Evolutionary conservation across 2,797 vertebrate species (phyloP), one percentile per base, ranked within the genome.

Genomic region (Melanotaenia maccullochi): DNA sequence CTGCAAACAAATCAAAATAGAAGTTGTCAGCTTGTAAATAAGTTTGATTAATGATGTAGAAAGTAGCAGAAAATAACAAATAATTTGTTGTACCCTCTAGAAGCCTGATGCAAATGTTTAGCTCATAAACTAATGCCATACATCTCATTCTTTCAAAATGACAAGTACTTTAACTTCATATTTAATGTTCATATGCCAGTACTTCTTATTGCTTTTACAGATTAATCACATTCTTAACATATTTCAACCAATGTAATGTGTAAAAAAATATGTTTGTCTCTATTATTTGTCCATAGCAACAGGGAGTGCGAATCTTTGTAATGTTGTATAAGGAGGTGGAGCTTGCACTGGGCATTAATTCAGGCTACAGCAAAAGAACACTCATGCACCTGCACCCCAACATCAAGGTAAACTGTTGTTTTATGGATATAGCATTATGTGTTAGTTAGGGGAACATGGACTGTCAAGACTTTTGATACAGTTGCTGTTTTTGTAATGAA

Each of bases 291-390:
- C 65, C 84, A 77, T 88, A 99, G 98, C 96, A 97, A 97, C 96
- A 98, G 87, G 98, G 98, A 1, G 97, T 99, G 80, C 94, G 87
- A 49, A 94, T 99, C 80, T 99, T 98, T 87, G 90, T 99, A 42
- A 99, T 99, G 96, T 85, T 99, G 68, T 99, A 99, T 84, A 99
- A 99, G 81, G 98, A 99, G 79, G 95, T 99, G 85, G 98, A 99
- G 86, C 94, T 99, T 3, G 97, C 98, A 13, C 93, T 99, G 7
- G 98, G 97, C 18, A 99, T 99, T 92, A 99, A 99, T 86, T 99
- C 97, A 1, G 98, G 95, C 70, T 99, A 99, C 75, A 99, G 96
- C 95, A 99, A 99, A 91, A 88, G 95, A 85, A 99, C 97, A 0
- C 91, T 99, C 9, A 86, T 95, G 92, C 94, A 71, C 59, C 93